Base-by-base conservation (phyloP, 2,888 invertebrate genomes). In the Ptilodon capucinus region DNA sequence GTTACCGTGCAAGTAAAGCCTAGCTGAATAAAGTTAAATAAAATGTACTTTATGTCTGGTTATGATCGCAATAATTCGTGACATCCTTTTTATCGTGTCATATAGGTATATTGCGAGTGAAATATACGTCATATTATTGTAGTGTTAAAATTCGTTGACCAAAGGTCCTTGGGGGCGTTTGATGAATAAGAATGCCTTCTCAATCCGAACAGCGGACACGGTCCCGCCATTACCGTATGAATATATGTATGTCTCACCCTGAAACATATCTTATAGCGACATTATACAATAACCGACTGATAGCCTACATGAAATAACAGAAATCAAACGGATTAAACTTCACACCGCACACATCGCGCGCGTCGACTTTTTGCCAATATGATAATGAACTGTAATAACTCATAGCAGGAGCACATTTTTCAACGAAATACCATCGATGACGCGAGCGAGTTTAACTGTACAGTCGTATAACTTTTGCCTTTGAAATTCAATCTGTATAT, bases 211-310 rank as follows among this genome's bases (percentile, higher is more conserved):
- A 16, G 63, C 58, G 52, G 75, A 87, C 89, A 88, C 64, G 80
- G 61, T 59, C 73, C 67, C 42, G 54, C 86, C 86, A 90, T 89
- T 86, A 87, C 78, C 53, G 64, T 79, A 86, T 89, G 90, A 88
- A 90, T 90, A 76, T 84, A 89, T 90, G 87, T 81, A 88, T 84
- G 71, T 57, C 49, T 34, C 39, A 47, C 39, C 48, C 48, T 18
- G 19, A 18, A 38, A 38, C n/a, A 38, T 21, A 40, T 28, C 38
- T 38, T 38, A 19, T 38, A 13, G 38, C n/a, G 4, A 38, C 19
- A 38, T 19, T 28, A 28, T 28, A n/a, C n/a, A 28, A 28, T n/a
- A 8, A 28, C 11, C 25, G 11, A 11, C 4, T 4, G 28, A 3
- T 28, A 28, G 28, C 7, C 4, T 28, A 28, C n/a, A 8, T n/a